These are phyloP conservation scores for Sibirionetta formosa DNA, from an alignment of 2,797 vertebrate species.

Conservation along the genomic window DNA sequence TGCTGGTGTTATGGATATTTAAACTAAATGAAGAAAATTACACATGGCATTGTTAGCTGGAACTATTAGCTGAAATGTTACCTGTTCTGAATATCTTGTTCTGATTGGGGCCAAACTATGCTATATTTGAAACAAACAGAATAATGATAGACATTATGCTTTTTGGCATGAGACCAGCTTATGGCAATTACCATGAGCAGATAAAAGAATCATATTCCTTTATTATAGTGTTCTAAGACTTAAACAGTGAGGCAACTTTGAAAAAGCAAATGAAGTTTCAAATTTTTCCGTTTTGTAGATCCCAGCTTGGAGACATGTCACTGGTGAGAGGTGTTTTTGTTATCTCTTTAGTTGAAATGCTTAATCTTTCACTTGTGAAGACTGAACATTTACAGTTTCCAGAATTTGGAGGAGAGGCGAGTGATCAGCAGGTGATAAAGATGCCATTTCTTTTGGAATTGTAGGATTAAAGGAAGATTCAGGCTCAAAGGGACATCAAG, in stretches of 20 bases:
- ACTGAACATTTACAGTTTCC: background rate
- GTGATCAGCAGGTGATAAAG: background rate
- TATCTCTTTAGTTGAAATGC: background rate
- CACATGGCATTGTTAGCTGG: background rate
- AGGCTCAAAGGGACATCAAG: background rate
- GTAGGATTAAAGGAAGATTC: background rate
- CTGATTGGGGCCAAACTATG: accelerated
- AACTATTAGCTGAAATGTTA: background rate
- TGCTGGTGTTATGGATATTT: background rate
- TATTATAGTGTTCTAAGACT: background rate
- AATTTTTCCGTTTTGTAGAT: background rate
- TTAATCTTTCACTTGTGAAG: background rate
- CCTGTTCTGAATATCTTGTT: background rate
- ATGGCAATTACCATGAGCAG: background rate
- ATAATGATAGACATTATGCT: background rate
- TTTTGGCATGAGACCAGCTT: background rate
- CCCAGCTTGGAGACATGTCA: background rate
- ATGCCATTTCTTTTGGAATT: background rate
- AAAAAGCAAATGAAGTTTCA: background rate
- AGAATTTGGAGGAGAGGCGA: background rate
- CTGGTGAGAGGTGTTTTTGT: background rate
- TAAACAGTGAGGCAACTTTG: background rate
- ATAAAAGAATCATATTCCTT: background rate
- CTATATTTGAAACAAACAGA: background rate
- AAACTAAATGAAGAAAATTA: background rate